These are phyloP conservation scores for Caenorhabditis wallacei DNA, from an alignment of 2,888 invertebrate genomes.

Conservation along the genomic window DNA sequence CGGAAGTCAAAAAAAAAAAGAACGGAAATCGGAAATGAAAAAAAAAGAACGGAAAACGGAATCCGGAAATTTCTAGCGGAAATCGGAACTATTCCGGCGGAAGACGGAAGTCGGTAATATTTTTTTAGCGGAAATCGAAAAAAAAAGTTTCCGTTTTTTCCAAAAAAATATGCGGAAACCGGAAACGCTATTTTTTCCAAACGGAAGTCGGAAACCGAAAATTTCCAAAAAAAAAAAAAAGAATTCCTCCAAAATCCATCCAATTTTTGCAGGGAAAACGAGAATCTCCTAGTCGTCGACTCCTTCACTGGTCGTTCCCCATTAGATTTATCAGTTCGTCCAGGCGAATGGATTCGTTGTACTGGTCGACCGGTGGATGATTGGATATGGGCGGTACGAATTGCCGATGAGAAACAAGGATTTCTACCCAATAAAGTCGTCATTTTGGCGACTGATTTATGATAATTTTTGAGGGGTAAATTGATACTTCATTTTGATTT, in stretches of 20 bases:
- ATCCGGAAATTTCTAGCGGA: too few relatives aligned
- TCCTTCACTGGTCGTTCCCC: conserved; percentile 49
- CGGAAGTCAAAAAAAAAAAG: too few relatives aligned
- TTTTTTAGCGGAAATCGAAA: too few relatives aligned
- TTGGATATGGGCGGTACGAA: conserved; percentile 64
- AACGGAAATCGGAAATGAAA: too few relatives aligned
- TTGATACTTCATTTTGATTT: too few relatives aligned
- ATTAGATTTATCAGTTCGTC: conserved; percentile 62
- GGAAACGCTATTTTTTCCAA: too few relatives aligned
- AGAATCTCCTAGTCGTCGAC: conserved; percentile 67
- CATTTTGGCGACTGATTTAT: conserved; percentile 68
- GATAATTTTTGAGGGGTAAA: conserved; percentile 16
- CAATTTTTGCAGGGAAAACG: conserved; percentile 56
- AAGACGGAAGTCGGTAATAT: too few relatives aligned
- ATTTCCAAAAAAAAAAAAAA: not conserved
- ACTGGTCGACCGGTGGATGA: conserved; percentile 47
- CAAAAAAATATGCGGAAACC: too few relatives aligned
- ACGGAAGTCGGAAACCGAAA: conserved; percentile 1
- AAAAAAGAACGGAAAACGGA: too few relatives aligned
- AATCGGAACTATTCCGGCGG: too few relatives aligned
- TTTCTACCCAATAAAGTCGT: conserved; percentile 68
- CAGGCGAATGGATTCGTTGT: conserved; percentile 69
- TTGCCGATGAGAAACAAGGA: conserved; percentile 63
- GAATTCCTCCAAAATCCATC: not conserved
- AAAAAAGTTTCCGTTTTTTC: too few relatives aligned